Percentiles rank a stretch among this genome's conserved stretches.
These are phyloP conservation scores for Notodonta dromedarius DNA, from an alignment of 2,888 invertebrate genomes.

Conservation along the genomic window DNA sequence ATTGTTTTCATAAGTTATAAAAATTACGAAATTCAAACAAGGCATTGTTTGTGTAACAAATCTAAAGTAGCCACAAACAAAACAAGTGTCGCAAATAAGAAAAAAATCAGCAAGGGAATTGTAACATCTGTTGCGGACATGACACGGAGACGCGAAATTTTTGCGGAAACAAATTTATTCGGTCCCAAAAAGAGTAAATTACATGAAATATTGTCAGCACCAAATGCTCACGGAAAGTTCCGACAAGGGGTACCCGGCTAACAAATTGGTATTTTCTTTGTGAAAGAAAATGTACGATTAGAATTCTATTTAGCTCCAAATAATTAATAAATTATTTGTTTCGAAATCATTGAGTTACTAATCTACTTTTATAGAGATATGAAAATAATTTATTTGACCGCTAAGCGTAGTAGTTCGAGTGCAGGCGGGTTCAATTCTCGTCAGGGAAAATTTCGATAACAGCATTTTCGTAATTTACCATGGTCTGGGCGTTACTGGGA, in stretches of 20 bases:
- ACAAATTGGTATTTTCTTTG: slow-evolving; percentile 53
- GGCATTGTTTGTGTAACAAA: background rate
- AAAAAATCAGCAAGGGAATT: slow-evolving; percentile 44
- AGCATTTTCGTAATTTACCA: too few relatives aligned
- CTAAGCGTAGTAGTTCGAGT: too few relatives aligned
- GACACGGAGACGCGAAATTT: slow-evolving; percentile 41
- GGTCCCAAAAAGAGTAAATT: slow-evolving; percentile 73
- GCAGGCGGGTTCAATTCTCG: too few relatives aligned
- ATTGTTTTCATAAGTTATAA: too few relatives aligned
- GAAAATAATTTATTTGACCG: too few relatives aligned
- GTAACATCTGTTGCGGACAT: slow-evolving; percentile 65
- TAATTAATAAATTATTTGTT: too few relatives aligned
- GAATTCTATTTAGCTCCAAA: too few relatives aligned
- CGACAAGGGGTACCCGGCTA: slow-evolving; percentile 27
- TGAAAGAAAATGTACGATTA: background rate
- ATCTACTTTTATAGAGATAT: background rate
- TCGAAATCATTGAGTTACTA: too few relatives aligned
- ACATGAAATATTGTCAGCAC: slow-evolving; percentile 72
- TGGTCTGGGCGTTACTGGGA: too few relatives aligned
- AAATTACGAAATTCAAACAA: background rate
- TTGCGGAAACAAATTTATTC: slow-evolving; percentile 68
- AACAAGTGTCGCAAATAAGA: slow-evolving; percentile 17
- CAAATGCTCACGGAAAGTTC: slow-evolving; percentile 56
- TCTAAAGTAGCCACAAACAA: slow-evolving; percentile 1
- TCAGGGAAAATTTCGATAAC: too few relatives aligned